phyloP scores from a whole-genome alignment of 2,797 vertebrate genomes.

The Cryptoblepharus egeriae region DNA sequence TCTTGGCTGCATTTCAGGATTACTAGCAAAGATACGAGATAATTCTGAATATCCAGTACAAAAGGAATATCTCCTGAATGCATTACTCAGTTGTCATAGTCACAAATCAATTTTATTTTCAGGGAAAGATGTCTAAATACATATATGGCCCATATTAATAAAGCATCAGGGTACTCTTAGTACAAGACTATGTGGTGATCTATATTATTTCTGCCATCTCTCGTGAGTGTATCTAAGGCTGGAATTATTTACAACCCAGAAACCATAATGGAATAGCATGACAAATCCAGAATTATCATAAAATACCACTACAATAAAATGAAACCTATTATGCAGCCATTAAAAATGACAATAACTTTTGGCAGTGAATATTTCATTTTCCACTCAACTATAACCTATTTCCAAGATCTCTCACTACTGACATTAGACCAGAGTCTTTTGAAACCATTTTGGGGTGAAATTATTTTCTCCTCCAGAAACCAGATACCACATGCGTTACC shows the following conservation, averaged over 20 bases:
- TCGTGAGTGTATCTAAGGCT: neutral
- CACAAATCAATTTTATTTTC: constrained; percentile 24
- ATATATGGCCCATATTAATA: neutral
- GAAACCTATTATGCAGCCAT: constrained; percentile 15
- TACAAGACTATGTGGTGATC: neutral
- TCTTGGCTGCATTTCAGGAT: constrained; percentile 17
- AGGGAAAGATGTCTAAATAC: neutral
- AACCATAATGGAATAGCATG: neutral
- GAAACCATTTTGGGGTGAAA: constrained; percentile 6
- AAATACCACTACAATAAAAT: constrained; percentile 14
- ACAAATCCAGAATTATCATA: constrained; percentile 26
- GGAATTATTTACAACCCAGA: constrained; percentile 10
- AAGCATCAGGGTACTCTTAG: constrained; percentile 7
- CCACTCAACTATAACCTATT: constrained; percentile 13
- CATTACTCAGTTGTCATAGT: neutral
- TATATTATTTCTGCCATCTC: neutral
- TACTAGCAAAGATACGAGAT: constrained; percentile 8
- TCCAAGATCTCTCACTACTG: constrained; percentile 1
- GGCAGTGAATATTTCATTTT: constrained; percentile 24
- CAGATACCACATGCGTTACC: neutral
- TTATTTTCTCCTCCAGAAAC: neutral
- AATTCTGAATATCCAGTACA: constrained; percentile 10
- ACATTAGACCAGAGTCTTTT: neutral
- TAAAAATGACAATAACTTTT: constrained; percentile 29
- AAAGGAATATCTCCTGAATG: constrained; percentile 6